Conservation (phyloP, 2,113 vertebrate genomes). For the Pelobates fuscus region DNA sequence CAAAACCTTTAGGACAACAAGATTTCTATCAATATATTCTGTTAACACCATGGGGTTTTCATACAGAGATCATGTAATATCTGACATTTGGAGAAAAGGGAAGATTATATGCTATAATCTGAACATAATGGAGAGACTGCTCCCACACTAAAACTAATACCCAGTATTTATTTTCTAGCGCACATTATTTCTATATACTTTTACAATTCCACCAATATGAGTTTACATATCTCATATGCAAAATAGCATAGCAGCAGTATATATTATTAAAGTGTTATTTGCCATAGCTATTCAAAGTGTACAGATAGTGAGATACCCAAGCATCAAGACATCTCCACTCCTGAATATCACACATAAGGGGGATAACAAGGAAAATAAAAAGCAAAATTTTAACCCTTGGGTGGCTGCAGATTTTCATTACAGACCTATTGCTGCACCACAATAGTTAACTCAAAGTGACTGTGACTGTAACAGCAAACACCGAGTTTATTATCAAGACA, state of each 20-base stretch:
- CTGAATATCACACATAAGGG: not conserved
- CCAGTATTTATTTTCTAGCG: too few species aligned
- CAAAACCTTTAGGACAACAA: not conserved
- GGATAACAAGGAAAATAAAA: not conserved
- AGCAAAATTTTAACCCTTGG: slow-evolving; percentile 1
- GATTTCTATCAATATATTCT: slow-evolving; percentile 17
- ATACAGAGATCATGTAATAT: slow-evolving; percentile 9
- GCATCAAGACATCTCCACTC: too few species aligned
- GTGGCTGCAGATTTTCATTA: not conserved
- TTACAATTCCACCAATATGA: too few species aligned
- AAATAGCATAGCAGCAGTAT: slow-evolving; percentile 7
- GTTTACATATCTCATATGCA: not conserved
- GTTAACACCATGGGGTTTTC: slow-evolving; percentile 25
- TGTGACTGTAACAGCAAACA: too few species aligned
- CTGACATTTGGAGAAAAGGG: not conserved
- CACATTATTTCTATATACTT: too few species aligned
- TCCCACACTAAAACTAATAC: too few species aligned
- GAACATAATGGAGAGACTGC: too few species aligned
- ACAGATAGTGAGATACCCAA: not conserved
- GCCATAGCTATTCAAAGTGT: not conserved
- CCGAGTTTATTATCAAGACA: slow-evolving; percentile 22
- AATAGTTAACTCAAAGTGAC: not conserved
- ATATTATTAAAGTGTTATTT: slow-evolving; percentile 7
- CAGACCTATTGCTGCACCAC: not conserved
- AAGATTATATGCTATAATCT: not conserved